phyloP scores from a whole-genome alignment of 2,888 invertebrate genomes.

The Melanostoma scalare region DNA sequence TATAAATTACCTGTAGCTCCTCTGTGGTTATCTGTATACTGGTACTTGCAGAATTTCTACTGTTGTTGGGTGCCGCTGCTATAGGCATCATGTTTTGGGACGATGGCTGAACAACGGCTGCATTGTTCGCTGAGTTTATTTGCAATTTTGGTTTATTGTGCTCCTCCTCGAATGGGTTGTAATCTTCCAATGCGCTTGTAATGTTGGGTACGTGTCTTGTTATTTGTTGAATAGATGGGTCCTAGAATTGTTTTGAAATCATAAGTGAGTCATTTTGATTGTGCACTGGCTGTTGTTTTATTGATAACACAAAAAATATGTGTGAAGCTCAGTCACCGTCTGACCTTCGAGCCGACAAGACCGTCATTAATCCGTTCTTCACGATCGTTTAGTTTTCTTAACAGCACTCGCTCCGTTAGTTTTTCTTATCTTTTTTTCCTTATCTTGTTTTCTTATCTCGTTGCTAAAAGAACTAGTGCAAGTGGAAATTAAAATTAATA shows the following conservation, averaged over 20 bases:
- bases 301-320: constrained; percentile 60
- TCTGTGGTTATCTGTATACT: constrained; percentile 85
- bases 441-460: neutral
- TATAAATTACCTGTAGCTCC: constrained; percentile 87
- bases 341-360: neutral
- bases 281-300: constrained; percentile 63
- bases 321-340: constrained; percentile 39
- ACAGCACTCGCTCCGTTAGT: too few species aligned
- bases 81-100: constrained; percentile 79
- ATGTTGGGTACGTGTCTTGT: constrained; percentile 86
- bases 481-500: neutral
- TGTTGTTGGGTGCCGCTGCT: constrained; percentile 64
- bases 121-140: constrained; percentile 79
- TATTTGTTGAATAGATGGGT: constrained; percentile 96
- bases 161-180: constrained; percentile 94
- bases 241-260: constrained; percentile 84
- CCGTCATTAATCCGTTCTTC: too few species aligned
- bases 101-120: constrained; percentile 80
- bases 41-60: constrained; percentile 81
- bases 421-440: too few species aligned
- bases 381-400: too few species aligned
- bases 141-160: constrained; percentile 86
- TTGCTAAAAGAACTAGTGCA: neutral
- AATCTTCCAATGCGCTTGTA: constrained; percentile 91
- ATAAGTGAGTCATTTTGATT: constrained; percentile 39